Conservation (phyloP, 2,888 invertebrate genomes). For the Mesorhabditis belari region DNA sequence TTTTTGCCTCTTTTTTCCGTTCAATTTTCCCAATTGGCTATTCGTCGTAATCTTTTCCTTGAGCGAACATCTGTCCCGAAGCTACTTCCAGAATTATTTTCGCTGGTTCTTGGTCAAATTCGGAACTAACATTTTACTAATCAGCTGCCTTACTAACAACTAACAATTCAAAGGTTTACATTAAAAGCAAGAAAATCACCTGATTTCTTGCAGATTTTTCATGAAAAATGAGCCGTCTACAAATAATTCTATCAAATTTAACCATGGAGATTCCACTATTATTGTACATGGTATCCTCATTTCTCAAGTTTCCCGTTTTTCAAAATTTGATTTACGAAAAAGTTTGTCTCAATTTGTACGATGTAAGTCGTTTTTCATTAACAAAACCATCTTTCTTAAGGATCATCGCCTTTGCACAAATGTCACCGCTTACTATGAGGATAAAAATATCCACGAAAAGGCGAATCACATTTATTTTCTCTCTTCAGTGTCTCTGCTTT, state of each 20-base stretch:
- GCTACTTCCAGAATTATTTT: too few species aligned
- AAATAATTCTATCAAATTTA: not conserved
- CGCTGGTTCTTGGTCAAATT: too few species aligned
- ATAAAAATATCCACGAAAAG: constrained; percentile 50
- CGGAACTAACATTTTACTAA: too few species aligned
- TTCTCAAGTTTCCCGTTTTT: constrained; percentile 51
- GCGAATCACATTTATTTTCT: constrained; percentile 53
- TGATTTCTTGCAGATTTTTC: too few species aligned
- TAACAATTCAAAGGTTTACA: too few species aligned
- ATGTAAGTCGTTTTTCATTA: constrained; percentile 6
- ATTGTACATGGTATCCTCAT: constrained; percentile 54
- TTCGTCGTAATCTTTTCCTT: too few species aligned
- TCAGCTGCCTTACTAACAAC: too few species aligned
- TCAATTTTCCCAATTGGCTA: too few species aligned
- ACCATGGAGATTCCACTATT: constrained; percentile 54
- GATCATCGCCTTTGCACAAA: constrained; percentile 31
- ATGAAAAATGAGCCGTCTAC: not conserved
- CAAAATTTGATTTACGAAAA: constrained; percentile 54
- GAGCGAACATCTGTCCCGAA: too few species aligned
- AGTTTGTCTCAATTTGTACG: constrained; percentile 44
- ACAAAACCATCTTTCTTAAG: constrained; percentile 13
- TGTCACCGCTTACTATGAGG: constrained; percentile 30
- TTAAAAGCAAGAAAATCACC: too few species aligned
- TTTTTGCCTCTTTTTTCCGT: too few species aligned
- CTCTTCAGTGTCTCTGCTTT: constrained; percentile 49